Evolutionary conservation across 2,888 invertebrate species (phyloP).

Genomic region (Ochropacha duplaris): DNA sequence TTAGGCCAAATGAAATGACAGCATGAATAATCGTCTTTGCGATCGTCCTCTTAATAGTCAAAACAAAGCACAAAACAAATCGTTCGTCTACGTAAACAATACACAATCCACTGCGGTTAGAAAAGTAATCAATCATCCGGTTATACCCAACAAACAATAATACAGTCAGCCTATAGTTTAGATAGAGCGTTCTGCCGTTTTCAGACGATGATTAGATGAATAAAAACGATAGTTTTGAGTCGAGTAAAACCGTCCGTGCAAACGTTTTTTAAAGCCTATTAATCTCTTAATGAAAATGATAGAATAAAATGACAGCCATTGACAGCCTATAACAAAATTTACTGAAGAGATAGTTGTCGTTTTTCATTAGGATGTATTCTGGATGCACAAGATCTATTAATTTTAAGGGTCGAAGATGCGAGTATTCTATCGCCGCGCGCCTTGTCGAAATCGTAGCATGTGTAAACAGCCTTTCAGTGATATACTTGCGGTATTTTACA

Average conservation of each 20-base stretch:
- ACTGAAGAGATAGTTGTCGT: too few relatives aligned
- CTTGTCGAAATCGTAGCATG: not conserved
- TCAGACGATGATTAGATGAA: not conserved
- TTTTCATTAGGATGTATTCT: too few relatives aligned
- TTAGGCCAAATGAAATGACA: not conserved
- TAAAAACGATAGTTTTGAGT: too few relatives aligned
- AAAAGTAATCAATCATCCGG: constrained; percentile 22
- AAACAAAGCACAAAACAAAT: not conserved
- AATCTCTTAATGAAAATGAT: too few relatives aligned
- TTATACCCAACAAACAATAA: constrained; percentile 5
- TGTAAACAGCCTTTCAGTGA: not conserved
- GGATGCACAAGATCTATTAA: too few relatives aligned
- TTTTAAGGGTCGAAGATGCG: too few relatives aligned
- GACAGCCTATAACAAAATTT: too few relatives aligned
- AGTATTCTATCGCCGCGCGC: too few relatives aligned
- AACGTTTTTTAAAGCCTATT: too few relatives aligned
- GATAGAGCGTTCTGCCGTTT: not conserved
- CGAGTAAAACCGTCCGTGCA: too few relatives aligned
- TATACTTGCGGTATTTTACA: not conserved
- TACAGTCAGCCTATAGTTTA: not conserved
- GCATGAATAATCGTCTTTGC: not conserved
- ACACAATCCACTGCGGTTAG: constrained; percentile 13
- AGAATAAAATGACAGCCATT: too few relatives aligned
- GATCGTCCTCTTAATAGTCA: not conserved
- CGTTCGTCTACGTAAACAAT: not conserved